Evolutionary conservation across 2,113 vertebrate species (phyloP).

Genomic region (Martes martes): DNA sequence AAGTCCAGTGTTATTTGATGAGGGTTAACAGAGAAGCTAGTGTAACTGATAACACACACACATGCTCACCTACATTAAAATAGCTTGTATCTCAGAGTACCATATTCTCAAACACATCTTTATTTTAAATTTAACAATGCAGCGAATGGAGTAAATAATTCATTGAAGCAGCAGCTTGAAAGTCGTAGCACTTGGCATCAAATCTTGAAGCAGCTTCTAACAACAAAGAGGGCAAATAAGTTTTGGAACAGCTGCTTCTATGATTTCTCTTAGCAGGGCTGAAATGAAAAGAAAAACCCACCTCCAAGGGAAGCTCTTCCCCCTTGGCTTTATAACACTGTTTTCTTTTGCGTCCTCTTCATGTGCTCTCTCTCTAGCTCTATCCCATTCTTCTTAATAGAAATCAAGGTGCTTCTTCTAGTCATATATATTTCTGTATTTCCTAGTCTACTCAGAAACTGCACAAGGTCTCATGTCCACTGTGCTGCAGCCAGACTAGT

Average conservation of each 20-base stretch:
- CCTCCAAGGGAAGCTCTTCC: neutral
- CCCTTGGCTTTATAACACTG: neutral
- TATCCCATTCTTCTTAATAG: neutral
- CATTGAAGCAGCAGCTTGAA: neutral
- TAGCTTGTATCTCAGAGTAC: neutral
- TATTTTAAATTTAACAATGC: slow-evolving; percentile 1
- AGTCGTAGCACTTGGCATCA: neutral
- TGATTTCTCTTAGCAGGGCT: neutral
- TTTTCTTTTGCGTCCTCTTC: neutral
- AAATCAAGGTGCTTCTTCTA: neutral
- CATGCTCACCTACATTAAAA: neutral
- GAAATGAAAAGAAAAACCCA: neutral
- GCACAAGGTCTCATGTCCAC: neutral
- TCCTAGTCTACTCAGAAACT: neutral
- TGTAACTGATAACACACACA: neutral
- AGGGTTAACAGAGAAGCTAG: neutral
- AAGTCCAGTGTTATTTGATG: neutral
- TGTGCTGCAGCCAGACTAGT: neutral
- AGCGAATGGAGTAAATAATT: neutral
- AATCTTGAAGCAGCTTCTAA: slow-evolving; percentile 3
- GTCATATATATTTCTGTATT: neutral
- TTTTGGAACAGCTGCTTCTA: neutral
- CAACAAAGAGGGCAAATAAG: neutral
- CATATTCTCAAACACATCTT: neutral
- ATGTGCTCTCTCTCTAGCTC: neutral